phyloP scores from a whole-genome alignment of 2,888 invertebrate genomes.

The Malacosoma neustria region DNA sequence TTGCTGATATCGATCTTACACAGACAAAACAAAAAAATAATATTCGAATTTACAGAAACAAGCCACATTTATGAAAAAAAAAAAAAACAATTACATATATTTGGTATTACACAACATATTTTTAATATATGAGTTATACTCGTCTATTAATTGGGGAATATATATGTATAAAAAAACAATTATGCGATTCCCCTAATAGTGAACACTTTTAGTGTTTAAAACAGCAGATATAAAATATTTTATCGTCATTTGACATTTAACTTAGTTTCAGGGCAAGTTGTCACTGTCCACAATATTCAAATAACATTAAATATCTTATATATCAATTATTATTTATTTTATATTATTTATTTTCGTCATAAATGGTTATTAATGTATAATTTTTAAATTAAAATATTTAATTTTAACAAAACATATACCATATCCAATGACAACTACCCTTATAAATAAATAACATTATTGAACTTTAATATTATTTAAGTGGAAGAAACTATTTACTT shows the following conservation, averaged over 20 bases:
- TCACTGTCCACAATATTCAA: too few relatives aligned
- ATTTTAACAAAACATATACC: too few relatives aligned
- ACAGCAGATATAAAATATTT: conserved; percentile 32
- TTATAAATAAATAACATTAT: neutral
- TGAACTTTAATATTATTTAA: neutral
- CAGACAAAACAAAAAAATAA: conserved; percentile 37
- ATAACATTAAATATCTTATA: too few relatives aligned
- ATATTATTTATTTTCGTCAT: too few relatives aligned
- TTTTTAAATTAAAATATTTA: too few relatives aligned
- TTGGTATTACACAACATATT: conserved; percentile 68
- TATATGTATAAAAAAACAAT: conserved; percentile 38
- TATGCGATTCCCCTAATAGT: conserved; percentile 20
- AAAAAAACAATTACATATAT: conserved; percentile 41
- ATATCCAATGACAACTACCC: neutral
- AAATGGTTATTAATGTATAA: too few relatives aligned
- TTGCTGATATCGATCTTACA: conserved; percentile 45
- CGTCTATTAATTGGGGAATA: conserved; percentile 27
- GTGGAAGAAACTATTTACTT: too few relatives aligned
- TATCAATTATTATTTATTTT: too few relatives aligned
- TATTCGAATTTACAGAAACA: conserved; percentile 57
- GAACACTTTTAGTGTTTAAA: conserved; percentile 62
- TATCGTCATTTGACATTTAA: conserved; percentile 46
- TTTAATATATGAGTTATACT: conserved; percentile 49
- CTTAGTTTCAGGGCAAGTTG: conserved; percentile 4
- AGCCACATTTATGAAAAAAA: conserved; percentile 53